A percentile compares a stretch with the other conserved stretches of the same genome.
phyloP scores from a whole-genome alignment of 2,888 invertebrate species.

The Meteorus cinctellus region DNA sequence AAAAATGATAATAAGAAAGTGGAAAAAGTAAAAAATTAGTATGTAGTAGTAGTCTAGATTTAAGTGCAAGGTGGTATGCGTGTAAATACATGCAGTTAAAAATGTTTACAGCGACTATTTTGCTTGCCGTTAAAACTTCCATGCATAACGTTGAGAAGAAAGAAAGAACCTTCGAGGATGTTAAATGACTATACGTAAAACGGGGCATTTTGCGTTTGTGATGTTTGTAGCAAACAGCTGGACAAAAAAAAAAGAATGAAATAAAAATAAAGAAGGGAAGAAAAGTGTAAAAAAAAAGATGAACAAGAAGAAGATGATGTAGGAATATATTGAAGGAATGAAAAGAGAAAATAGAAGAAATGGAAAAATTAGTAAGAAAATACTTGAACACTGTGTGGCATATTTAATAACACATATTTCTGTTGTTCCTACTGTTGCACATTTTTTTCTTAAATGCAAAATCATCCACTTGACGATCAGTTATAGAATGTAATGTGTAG shows the following conservation, averaged over 20 bases:
- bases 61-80: conserved; percentile 26
- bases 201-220: conserved; percentile 16
- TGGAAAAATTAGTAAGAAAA: not conserved
- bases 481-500: not conserved
- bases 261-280: conserved; percentile 6
- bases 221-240: conserved; percentile 24
- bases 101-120: conserved; percentile 16
- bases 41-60: not conserved
- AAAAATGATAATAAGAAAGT: not conserved
- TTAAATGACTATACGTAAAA: conserved; percentile 22
- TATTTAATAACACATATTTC: not conserved
- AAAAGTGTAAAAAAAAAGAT: not conserved
- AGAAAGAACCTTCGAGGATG: conserved; percentile 15
- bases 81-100: conserved; percentile 30
- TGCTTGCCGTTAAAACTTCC: conserved; percentile 31
- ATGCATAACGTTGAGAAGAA: not conserved
- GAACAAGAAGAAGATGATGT: not conserved
- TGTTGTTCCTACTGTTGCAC: not conserved
- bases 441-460: not conserved
- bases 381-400: not conserved
- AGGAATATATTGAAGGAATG: not conserved
- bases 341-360: not conserved
- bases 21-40: not conserved
- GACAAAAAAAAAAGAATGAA: not conserved
- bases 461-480: not conserved